Evolutionary conservation across 2,888 invertebrate genomes (phyloP), one percentile per base, ranked within the genome.

Genomic region (Ischnura elegans): DNA sequence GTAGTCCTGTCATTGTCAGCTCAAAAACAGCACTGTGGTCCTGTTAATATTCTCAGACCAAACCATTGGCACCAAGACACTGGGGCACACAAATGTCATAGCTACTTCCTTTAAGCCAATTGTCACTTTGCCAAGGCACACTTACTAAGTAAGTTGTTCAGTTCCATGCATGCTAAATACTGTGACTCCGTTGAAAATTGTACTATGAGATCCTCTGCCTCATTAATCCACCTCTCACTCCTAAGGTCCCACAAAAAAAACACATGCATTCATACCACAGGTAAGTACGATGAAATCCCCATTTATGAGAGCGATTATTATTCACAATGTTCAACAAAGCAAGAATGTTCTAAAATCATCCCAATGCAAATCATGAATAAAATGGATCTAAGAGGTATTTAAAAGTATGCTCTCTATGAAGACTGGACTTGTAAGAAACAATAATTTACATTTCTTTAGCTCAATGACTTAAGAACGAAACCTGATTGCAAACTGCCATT

Each of bases 131-230:
- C 90, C 90, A 55, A 43, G 61, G 61, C 90, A 61, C 90, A 90
- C 90, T 90, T 90, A 29, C 46, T 16, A 47, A 90, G 45, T 66
- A n/a, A 29, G 46, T 25, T 61, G 19, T 61, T 42, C 43, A 55
- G 66, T 90, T 61, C 61, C 90, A 61, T 86, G 86, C 86, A 86
- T 86, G 86, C 86, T 86, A 45, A 86, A 86, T 61, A 90, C 43
- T 43, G 51, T 21, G 61, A 61, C 90, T 87, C 90, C 90, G 21
- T 25, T 61, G 51, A 61, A 66, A 66, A 90, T 90, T 90, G 90
- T 90, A 90, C 90, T 90, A 90, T 90, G 90, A 90, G 90, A 90
- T 90, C 90, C 90, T 90, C 61, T 90, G 90, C 90, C 90, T 90
- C 61, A 55, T 61, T 29, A n/a, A 66, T 43, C 61, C 13, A 42